These are phyloP conservation scores for Steinernema carpocapsae DNA, from an alignment of 2,888 invertebrate species.

Conservation along the genomic window DNA sequence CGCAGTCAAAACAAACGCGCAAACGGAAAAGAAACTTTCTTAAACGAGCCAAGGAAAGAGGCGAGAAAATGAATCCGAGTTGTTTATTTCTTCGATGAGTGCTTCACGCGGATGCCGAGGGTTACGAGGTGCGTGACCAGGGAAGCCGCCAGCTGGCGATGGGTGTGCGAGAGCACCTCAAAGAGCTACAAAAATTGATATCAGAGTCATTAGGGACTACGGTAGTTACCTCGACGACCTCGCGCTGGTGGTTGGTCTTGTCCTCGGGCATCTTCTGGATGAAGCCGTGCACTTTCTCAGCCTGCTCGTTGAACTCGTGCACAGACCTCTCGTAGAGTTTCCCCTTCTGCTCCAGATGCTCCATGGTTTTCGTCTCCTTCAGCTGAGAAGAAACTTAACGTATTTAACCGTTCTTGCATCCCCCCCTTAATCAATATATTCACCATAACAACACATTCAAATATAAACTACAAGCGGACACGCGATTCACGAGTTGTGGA, in stretches of 20 bases:
- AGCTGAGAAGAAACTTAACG: slow-evolving; percentile 32
- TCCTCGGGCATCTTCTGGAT: not conserved
- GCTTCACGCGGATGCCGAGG: not conserved
- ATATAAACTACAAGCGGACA: no score
- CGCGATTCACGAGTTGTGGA: no score
- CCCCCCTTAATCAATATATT: no score
- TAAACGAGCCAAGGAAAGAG: no score
- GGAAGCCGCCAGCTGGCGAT: not conserved
- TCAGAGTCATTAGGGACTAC: not conserved
- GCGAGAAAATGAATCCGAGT: no score
- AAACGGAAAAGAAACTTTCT: no score
- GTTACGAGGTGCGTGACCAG: not conserved
- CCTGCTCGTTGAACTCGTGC: slow-evolving; percentile 37
- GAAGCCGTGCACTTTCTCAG: slow-evolving; percentile 3
- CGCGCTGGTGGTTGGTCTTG: slow-evolving; percentile 8
- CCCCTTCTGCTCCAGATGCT: slow-evolving; percentile 37
- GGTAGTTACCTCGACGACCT: not conserved
- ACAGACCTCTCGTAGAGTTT: slow-evolving; percentile 37
- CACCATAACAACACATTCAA: no score
- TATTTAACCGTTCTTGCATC: not conserved
- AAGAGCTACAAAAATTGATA: not conserved
- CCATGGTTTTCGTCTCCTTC: slow-evolving; percentile 29
- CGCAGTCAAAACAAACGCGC: no score
- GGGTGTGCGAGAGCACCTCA: not conserved
- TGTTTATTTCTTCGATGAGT: no score